Conservation (phyloP, 92 coral and sea anemone genomes). For the Micromussa lordhowensis region DNA sequence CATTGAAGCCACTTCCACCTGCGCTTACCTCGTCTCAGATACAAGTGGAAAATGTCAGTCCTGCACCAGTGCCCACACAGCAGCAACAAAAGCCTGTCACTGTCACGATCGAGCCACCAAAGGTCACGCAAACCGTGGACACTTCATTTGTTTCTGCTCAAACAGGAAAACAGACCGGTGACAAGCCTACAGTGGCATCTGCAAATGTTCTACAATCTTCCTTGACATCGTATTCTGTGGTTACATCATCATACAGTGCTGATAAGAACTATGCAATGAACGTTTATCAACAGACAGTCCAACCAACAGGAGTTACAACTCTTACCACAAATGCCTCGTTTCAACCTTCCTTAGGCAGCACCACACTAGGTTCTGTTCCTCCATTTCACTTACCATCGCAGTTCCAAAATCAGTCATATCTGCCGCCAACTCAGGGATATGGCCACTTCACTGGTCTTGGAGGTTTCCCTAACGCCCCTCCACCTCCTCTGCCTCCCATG, state of each 20-base stretch:
- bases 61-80: constrained; percentile 81
- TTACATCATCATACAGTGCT: constrained; percentile 29
- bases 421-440: constrained; percentile 75
- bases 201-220: constrained; percentile 26
- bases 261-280: constrained; percentile 16
- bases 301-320: constrained; percentile 34
- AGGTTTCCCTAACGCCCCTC: constrained; percentile 58
- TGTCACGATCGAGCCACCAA: constrained; percentile 61
- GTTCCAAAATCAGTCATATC: constrained; percentile 73
- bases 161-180: constrained; percentile 20
- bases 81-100: constrained; percentile 41
- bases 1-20: constrained; percentile 65
- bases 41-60: constrained; percentile 96
- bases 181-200: constrained; percentile 16
- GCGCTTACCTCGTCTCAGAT: constrained; percentile 73
- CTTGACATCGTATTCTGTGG: constrained; percentile 9
- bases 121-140: constrained; percentile 68
- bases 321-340: constrained; percentile 46
- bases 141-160: constrained; percentile 60
- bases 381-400: constrained; percentile 67
- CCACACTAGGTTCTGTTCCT: constrained; percentile 56
- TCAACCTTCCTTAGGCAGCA: constrained; percentile 23
- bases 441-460: constrained; percentile 62
- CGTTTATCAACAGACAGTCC: constrained; percentile 47
- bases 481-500: constrained; percentile 74